Conservation (phyloP, 2,888 invertebrate genomes). For the Polylopha cassiicola region DNA sequence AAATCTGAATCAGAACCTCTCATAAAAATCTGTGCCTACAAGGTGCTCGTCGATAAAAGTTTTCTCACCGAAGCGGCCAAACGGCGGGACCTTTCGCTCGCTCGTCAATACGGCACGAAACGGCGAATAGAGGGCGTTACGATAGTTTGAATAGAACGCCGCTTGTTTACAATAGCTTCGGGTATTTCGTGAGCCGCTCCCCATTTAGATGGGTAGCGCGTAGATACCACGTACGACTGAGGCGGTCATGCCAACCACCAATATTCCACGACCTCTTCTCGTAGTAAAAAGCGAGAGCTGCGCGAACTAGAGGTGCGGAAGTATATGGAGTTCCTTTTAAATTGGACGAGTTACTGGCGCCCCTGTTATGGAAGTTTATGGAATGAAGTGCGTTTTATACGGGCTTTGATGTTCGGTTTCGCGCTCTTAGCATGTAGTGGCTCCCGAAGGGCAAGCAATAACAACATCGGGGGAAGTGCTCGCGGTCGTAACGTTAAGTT, state of each 20-base stretch:
- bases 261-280: slow-evolving; percentile 40
- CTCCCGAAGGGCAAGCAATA: slow-evolving; percentile 59
- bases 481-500: slow-evolving; percentile 44
- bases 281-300: slow-evolving; percentile 27
- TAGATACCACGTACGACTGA: slow-evolving; percentile 58
- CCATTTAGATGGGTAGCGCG: slow-evolving; percentile 67
- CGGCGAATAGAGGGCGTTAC: slow-evolving; percentile 59
- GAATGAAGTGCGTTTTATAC: slow-evolving; percentile 70
- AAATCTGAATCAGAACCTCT: slow-evolving; percentile 37
- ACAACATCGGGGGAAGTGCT: slow-evolving; percentile 56
- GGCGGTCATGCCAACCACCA: slow-evolving; percentile 52
- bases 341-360: slow-evolving; percentile 49
- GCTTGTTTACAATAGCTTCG: slow-evolving; percentile 73
- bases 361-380: slow-evolving; percentile 66
- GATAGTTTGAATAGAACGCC: slow-evolving; percentile 68
- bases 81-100: slow-evolving; percentile 52
- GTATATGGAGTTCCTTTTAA: slow-evolving; percentile 44
- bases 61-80: slow-evolving; percentile 41
- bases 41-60: slow-evolving; percentile 45
- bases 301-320: slow-evolving; percentile 27
- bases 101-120: slow-evolving; percentile 57
- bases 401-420: slow-evolving; percentile 70
- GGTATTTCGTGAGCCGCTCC: slow-evolving; percentile 70
- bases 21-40: slow-evolving; percentile 36
- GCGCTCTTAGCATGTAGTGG: slow-evolving; percentile 60